These are phyloP conservation scores for Stramonita haemastoma DNA, from an alignment of 2,888 invertebrate species.

Conservation along the genomic window DNA sequence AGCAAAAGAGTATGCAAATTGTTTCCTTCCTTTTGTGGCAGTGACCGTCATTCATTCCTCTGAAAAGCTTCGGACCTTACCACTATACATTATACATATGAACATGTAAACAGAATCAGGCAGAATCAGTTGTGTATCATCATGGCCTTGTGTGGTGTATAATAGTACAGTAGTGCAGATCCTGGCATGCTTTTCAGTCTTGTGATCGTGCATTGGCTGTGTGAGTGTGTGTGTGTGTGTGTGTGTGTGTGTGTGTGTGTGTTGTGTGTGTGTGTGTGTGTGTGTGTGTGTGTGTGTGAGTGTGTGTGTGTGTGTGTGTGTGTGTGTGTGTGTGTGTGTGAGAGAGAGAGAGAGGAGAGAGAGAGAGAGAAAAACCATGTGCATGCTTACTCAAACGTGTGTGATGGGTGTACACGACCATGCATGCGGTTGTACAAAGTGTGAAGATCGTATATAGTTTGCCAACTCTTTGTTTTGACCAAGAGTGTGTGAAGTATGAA, in stretches of 20 bases:
- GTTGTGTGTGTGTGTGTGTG: too few species aligned
- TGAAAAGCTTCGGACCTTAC: not conserved
- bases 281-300: too few species aligned
- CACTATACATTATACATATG: not conserved
- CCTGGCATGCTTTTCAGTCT: not conserved
- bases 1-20: constrained; percentile 28
- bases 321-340: constrained; percentile 1
- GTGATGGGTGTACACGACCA: too few species aligned
- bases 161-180: not conserved
- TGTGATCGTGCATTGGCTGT: constrained; percentile 4
- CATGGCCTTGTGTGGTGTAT: constrained; percentile 32
- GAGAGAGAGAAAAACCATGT: not conserved
- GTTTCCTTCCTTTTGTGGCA: not conserved
- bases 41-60: constrained; percentile 23
- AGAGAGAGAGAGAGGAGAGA: constrained; percentile 23
- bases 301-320: constrained; percentile 17
- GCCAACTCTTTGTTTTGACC: too few species aligned
- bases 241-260: constrained; percentile 15
- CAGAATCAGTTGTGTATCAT: constrained; percentile 46
- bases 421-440: too few species aligned
- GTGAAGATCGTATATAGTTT: too few species aligned
- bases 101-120: not conserved
- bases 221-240: not conserved
- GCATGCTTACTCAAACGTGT: too few species aligned
- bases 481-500: too few species aligned